Evolutionary conservation across 2,888 invertebrate species (phyloP).

Genomic region (Pyrocoelia pectoralis): DNA sequence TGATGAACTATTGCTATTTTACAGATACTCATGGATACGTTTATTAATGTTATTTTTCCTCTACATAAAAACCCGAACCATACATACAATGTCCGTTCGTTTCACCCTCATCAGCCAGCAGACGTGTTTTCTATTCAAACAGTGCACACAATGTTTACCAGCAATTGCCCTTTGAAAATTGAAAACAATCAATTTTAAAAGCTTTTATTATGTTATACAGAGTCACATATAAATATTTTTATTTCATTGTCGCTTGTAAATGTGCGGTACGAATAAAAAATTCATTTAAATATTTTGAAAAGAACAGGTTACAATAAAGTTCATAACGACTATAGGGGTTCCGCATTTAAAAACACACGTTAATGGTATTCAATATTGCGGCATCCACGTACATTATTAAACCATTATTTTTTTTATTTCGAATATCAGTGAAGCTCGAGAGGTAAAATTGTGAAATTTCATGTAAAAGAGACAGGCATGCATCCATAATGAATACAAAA

Average conservation of each 20-base stretch:
- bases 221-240: neutral
- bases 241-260: neutral
- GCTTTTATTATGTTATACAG: constrained; percentile 7
- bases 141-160: constrained; percentile 31
- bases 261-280: neutral
- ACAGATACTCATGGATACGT: neutral
- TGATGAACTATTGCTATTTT: too few relatives aligned
- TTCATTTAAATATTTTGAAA: neutral
- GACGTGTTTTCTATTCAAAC: constrained; percentile 25
- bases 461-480: too few relatives aligned
- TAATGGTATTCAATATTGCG: too few relatives aligned
- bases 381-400: too few relatives aligned
- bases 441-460: too few relatives aligned
- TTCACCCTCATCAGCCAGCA: constrained; percentile 24
- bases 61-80: neutral
- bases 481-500: too few relatives aligned
- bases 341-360: too few relatives aligned
- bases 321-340: too few relatives aligned
- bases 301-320: too few relatives aligned
- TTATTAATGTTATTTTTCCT: neutral
- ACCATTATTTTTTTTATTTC: too few relatives aligned
- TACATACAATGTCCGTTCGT: constrained; percentile 20
- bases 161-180: constrained; percentile 35
- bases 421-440: too few relatives aligned
- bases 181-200: constrained; percentile 34